Conservation (phyloP, 1,140 invertebrate genomes). For the Harpegnathos saltator region DNA sequence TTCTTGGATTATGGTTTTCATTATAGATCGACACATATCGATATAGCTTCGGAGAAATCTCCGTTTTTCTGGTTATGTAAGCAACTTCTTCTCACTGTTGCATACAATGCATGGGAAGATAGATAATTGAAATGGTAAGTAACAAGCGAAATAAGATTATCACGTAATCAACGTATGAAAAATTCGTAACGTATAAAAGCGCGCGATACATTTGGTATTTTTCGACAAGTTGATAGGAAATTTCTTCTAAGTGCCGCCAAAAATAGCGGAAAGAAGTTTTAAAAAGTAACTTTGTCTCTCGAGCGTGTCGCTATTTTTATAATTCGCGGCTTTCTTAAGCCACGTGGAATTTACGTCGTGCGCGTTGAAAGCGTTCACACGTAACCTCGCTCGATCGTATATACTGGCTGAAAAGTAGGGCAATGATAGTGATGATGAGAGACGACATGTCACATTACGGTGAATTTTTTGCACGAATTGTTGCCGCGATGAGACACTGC, state of each 20-base stretch:
- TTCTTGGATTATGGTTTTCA: no score
- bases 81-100: no score
- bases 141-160: no score
- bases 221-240: neutral
- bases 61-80: no score
- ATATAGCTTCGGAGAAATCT: no score
- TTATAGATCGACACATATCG: no score
- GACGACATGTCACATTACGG: conserved; percentile 36
- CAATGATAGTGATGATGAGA: conserved; percentile 60
- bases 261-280: neutral
- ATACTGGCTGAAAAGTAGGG: conserved; percentile 62
- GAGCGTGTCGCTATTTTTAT: neutral
- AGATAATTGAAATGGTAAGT: no score
- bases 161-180: no score
- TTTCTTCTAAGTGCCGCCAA: neutral
- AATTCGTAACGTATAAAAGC: no score
- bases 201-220: neutral
- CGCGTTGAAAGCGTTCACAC: conserved; percentile 27
- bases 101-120: no score
- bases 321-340: neutral
- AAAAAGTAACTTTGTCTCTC: conserved; percentile 1
- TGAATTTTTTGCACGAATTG: conserved; percentile 47
- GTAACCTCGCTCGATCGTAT: conserved; percentile 64
- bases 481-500: neutral
- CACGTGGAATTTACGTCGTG: conserved; percentile 12